phyloP scores from a whole-genome alignment of 2,888 invertebrate genomes.

The Ophioninae sp. region DNA sequence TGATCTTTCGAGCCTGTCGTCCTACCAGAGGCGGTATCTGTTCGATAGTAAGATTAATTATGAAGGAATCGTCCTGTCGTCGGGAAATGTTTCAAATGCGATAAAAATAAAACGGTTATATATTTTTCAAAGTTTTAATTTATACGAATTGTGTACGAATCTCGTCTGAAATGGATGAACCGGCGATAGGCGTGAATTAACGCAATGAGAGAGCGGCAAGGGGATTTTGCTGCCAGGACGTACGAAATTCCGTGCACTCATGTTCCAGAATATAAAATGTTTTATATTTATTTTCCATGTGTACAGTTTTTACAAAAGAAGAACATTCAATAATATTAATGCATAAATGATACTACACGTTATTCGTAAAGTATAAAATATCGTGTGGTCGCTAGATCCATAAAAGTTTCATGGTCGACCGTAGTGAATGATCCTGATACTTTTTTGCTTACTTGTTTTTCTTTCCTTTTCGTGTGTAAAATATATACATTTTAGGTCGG shows the following conservation, averaged over 20 bases:
- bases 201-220: not conserved
- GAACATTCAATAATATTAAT: conserved; percentile 74
- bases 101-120: conserved; percentile 1
- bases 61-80: not conserved
- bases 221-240: not conserved
- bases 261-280: conserved; percentile 77
- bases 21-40: not conserved
- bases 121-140: conserved; percentile 20
- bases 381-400: conserved; percentile 67
- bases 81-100: not conserved
- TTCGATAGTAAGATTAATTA: conserved; percentile 14
- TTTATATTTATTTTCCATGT: conserved; percentile 73
- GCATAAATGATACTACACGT: conserved; percentile 70
- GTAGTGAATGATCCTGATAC: conserved; percentile 60
- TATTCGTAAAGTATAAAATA: conserved; percentile 65
- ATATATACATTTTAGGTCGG: conserved; percentile 75
- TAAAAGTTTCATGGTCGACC: conserved; percentile 45
- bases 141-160: not conserved
- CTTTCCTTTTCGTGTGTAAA: conserved; percentile 65
- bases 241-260: conserved; percentile 44
- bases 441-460: conserved; percentile 61
- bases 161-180: not conserved
- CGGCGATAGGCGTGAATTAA: not conserved
- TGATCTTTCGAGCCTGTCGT: not conserved
- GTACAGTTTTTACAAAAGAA: conserved; percentile 77